These are phyloP conservation scores for Drosophila trapezifrons DNA, from an alignment of 1,140 invertebrate genomes.

Conservation along the genomic window DNA sequence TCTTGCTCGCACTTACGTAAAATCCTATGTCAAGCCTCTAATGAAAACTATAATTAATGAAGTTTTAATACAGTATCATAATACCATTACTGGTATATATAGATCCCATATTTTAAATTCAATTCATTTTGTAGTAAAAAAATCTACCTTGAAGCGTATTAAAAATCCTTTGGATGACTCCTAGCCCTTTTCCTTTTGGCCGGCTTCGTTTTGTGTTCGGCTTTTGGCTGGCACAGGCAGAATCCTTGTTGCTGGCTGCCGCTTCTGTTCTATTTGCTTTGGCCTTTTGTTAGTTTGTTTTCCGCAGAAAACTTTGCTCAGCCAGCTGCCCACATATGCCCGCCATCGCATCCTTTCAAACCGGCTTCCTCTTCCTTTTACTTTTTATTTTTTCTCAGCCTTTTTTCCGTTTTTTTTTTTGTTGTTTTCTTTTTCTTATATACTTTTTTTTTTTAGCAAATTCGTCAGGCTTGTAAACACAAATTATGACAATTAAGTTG, in stretches of 20 bases:
- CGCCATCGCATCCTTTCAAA: slow-evolving; percentile 11
- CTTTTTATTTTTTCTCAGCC: neutral
- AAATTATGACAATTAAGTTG: slow-evolving; percentile 83
- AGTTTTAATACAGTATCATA: too few relatives aligned
- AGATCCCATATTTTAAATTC: too few relatives aligned
- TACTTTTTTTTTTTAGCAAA: slow-evolving; percentile 49
- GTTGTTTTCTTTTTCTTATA: too few relatives aligned
- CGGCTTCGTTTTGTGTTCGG: slow-evolving; percentile 34
- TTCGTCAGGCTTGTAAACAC: slow-evolving; percentile 79
- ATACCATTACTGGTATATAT: too few relatives aligned
- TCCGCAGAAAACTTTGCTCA: slow-evolving; percentile 61
- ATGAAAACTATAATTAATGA: too few relatives aligned
- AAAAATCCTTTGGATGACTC: neutral
- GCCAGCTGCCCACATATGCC: slow-evolving; percentile 70
- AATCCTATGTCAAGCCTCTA: too few relatives aligned
- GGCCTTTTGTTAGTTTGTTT: slow-evolving; percentile 75
- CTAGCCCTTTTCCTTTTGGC: slow-evolving; percentile 15
- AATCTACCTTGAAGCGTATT: slow-evolving; percentile 1
- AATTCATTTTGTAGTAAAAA: too few relatives aligned
- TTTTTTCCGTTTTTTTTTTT: slow-evolving; percentile 14
- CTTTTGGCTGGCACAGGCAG: slow-evolving; percentile 48
- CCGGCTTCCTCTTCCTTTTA: neutral
- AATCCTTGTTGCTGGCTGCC: slow-evolving; percentile 43
- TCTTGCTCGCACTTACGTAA: too few relatives aligned
- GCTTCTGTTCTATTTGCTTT: slow-evolving; percentile 72